Percentiles rank a stretch among this genome's conserved stretches.
These are phyloP conservation scores for Thamnophis sirtalis DNA, from an alignment of 2,113 vertebrate species.

Conservation along the genomic window DNA sequence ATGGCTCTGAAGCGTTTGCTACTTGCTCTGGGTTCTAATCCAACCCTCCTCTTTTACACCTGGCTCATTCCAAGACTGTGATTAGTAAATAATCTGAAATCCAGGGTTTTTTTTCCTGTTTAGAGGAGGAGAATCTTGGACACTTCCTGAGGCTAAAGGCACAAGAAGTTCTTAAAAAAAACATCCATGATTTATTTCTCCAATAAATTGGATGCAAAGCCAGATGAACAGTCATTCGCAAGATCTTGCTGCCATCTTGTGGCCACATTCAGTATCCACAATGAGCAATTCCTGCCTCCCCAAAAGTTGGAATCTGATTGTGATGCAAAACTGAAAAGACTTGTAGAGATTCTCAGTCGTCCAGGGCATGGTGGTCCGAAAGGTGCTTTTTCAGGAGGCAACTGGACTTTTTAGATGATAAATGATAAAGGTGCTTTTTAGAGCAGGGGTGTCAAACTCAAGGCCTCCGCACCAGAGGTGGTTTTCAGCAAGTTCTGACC, in stretches of 20 bases:
- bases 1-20: background rate
- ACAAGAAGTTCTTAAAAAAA: background rate
- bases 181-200: background rate
- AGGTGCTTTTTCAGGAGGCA: too few relatives aligned
- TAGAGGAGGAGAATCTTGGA: background rate
- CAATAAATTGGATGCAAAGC: background rate
- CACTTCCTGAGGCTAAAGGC: background rate
- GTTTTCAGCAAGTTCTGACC: too few relatives aligned
- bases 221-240: background rate
- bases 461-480: too few relatives aligned
- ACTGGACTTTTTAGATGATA: too few relatives aligned
- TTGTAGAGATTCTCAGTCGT: too few relatives aligned
- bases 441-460: too few relatives aligned
- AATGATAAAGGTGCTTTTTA: too few relatives aligned
- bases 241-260: background rate
- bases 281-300: background rate
- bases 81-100: background rate
- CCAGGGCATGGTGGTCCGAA: too few relatives aligned
- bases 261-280: background rate
- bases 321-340: background rate
- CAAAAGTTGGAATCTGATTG: background rate
- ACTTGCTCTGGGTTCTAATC: too few relatives aligned
- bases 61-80: background rate
- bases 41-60: background rate
- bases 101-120: background rate